Evolutionary conservation across 2,888 invertebrate genomes (phyloP), one percentile per base, ranked within the genome.

Genomic region (Dicycla oo): DNA sequence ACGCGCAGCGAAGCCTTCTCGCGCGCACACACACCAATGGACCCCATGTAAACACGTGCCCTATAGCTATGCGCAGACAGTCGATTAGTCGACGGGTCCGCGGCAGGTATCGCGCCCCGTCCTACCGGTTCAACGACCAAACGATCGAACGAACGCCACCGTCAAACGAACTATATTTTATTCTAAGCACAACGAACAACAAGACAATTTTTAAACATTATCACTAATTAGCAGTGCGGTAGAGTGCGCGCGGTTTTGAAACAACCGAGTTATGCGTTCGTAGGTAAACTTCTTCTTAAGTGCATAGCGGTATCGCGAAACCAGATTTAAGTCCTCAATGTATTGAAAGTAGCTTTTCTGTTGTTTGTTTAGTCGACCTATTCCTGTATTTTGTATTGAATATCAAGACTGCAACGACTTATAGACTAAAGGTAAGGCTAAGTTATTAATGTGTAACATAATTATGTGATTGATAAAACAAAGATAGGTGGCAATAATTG

Each of bases 81-180:
- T 90, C 88, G 87, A 87, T 89, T 90, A 92, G 89, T 89, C 88
- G 91, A 89, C 93, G 93, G 92, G 91, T 89, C 84, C 83, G 87
- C 85, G 88, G 91, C 93, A 93, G 93, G 94, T 94, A 93, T 85
- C 87, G 88, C 87, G 91, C 86, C 91, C 88, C 83, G 92, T 87
- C 89, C 86, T 90, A 92, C 94, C 94, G 93, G 94, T 93, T 89
- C 83, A 91, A 92, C 92, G 92, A 94, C 91, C 89, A 92, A 91
- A 94, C 94, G 95, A 95, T 93, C 95, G 95, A 95, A 95, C 95
- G 95, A 95, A 95, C 93, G 86, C 87, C 85, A 84, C 73, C 83
- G 75, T 80, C 87, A 90, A 83, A 91, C 93, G 93, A 93, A 92
- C 88, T 88, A 81, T 87, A 88, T 86, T 88, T 75, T 88, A 87